phyloP scores from a whole-genome alignment of 2,113 vertebrate species.

The Xiphorhynchus elegans region DNA sequence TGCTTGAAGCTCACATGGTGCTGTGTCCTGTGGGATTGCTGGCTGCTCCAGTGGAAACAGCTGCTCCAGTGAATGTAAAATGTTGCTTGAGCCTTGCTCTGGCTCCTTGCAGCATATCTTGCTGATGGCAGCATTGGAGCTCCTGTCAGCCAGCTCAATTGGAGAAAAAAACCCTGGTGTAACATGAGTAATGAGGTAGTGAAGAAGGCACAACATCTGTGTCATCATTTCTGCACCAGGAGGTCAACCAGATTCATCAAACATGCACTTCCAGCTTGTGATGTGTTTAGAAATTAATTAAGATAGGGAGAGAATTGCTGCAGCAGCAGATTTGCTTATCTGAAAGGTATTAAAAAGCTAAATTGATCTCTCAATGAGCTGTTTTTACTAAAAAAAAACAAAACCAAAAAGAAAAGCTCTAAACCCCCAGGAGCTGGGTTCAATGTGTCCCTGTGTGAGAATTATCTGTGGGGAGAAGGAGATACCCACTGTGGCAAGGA shows the following conservation, averaged over 20 bases:
- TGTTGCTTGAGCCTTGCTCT: background rate
- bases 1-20: accelerated
- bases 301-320: conserved; percentile 66
- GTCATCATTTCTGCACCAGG: conserved; percentile 73
- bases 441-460: background rate
- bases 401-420: background rate
- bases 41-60: background rate
- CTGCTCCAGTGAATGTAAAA: background rate
- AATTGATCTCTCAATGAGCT: conserved; percentile 65
- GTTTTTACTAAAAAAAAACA: background rate
- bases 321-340: conserved; percentile 64
- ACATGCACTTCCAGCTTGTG: conserved; percentile 45
- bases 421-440: background rate
- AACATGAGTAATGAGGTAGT: conserved; percentile 62
- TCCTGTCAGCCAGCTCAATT: background rate
- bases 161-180: background rate
- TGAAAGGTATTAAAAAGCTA: conserved; percentile 67
- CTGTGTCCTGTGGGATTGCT: background rate
- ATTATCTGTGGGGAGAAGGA: accelerated
- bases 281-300: conserved; percentile 80
- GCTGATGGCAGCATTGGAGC: conserved; percentile 1
- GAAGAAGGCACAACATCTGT: conserved; percentile 61
- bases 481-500: accelerated
- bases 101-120: background rate
- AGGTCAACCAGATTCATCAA: conserved; percentile 74